These are phyloP conservation scores for Strigops habroptila DNA, from an alignment of 2,113 vertebrate genomes.

Conservation along the genomic window DNA sequence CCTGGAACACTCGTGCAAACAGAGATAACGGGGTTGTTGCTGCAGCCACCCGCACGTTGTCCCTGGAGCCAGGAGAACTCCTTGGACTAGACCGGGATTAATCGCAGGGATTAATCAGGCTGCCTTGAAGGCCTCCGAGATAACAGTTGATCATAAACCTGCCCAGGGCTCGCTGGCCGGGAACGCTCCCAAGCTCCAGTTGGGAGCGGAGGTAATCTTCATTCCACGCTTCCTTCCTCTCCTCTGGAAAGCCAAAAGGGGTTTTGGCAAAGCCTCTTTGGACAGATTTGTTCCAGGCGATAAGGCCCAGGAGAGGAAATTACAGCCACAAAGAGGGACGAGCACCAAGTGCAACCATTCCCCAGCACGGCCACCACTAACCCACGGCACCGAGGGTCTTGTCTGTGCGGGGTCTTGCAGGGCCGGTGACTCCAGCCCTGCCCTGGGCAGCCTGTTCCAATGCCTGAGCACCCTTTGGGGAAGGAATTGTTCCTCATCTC, in stretches of 20 bases:
- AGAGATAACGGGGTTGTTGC: neutral
- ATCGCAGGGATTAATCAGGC: neutral
- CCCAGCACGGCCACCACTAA: no score
- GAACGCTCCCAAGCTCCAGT: neutral
- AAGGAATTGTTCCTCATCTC: no score
- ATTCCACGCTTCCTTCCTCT: neutral
- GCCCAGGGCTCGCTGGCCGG: neutral
- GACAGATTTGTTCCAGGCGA: neutral
- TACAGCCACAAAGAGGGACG: neutral
- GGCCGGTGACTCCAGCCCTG: no score
- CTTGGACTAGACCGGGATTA: neutral
- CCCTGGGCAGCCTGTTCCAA: neutral
- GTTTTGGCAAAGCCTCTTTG: neutral
- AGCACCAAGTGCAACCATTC: neutral
- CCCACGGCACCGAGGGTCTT: no score
- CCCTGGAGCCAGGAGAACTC: neutral
- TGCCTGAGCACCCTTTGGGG: neutral
- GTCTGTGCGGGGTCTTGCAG: no score
- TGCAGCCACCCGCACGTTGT: accelerated
- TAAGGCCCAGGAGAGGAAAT: neutral
- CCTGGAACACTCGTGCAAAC: neutral
- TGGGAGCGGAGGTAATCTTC: neutral
- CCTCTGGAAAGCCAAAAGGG: neutral
- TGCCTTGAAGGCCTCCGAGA: neutral
- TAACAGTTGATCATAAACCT: neutral